Evolutionary conservation across 1,140 invertebrate species (phyloP).

Genomic region (Ceratoteleas bidentatus): DNA sequence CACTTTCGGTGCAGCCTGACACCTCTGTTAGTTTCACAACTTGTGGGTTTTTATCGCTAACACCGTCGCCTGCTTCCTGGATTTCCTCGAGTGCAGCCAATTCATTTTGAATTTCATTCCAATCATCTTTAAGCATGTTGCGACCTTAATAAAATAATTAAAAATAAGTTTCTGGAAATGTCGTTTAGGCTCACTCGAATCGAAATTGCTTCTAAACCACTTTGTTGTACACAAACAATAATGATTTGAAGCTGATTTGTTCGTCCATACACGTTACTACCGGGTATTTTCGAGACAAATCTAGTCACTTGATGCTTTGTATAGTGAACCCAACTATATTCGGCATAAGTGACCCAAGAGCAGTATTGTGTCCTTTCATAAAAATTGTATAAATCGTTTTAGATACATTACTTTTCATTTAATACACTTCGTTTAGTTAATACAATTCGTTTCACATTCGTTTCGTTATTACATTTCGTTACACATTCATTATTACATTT

Average conservation of each 20-base stretch:
- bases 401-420: too few species aligned
- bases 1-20: background rate
- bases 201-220: conserved; percentile 8
- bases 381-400: too few species aligned
- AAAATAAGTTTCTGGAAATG: background rate
- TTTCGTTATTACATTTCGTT: too few species aligned
- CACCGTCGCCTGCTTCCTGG: background rate
- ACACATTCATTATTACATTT: too few species aligned
- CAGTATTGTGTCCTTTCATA: background rate
- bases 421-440: too few species aligned
- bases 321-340: conserved; percentile 10
- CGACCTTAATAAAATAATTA: background rate
- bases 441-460: too few species aligned
- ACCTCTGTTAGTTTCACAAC: too few species aligned
- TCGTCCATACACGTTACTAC: background rate
- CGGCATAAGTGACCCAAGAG: conserved; percentile 1
- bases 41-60: background rate
- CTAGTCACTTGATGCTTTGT: conserved; percentile 2
- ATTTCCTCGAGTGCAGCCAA: background rate
- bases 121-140: background rate
- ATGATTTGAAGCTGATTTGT: conserved; percentile 2
- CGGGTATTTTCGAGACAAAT: background rate
- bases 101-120: conserved; percentile 1
- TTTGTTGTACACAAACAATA: too few species aligned
- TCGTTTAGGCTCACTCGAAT: background rate